Percentiles rank a stretch among this genome's conserved stretches.
phyloP scores from a whole-genome alignment of 2,797 vertebrate genomes.

The Mus minutoides region DNA sequence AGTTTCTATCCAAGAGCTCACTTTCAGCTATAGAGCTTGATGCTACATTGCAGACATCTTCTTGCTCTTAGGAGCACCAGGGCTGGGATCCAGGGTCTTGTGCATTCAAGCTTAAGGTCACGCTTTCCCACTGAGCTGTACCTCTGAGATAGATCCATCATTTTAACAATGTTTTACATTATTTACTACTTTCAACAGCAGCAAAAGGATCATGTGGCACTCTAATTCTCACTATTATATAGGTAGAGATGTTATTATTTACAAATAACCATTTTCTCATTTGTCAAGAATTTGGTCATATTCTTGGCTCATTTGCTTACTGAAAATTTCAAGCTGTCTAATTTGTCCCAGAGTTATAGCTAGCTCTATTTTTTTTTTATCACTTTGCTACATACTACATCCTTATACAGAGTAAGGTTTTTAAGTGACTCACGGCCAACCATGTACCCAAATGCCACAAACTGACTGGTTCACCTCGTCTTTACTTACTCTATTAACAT shows the following conservation, averaged over 20 bases:
- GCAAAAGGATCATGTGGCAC: not conserved
- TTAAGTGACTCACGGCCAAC: not conserved
- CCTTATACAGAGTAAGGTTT: not conserved
- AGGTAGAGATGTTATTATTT: not conserved
- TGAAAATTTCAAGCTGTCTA: not conserved
- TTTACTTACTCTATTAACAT: not conserved
- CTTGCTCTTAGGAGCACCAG: not conserved
- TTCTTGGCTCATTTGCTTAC: not conserved
- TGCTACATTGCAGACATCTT: not conserved
- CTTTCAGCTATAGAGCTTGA: not conserved
- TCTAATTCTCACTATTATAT: not conserved
- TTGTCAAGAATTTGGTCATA: not conserved
- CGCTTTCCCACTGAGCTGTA: not conserved
- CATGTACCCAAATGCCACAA: not conserved
- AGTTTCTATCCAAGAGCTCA: not conserved
- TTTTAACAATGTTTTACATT: not conserved
- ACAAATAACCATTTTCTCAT: not conserved
- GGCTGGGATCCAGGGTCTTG: not conserved
- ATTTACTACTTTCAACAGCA: not conserved
- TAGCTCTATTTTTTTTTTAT: not conserved
- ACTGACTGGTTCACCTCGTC: not conserved
- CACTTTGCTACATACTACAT: not conserved
- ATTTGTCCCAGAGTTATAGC: not conserved
- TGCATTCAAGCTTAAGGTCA: not conserved
- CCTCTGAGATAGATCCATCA: not conserved